Percentiles rank a stretch among this genome's conserved stretches.
Evolutionary conservation across 2,797 vertebrate genomes (phyloP).

Genomic region (Eupleurogrammus muticus): DNA sequence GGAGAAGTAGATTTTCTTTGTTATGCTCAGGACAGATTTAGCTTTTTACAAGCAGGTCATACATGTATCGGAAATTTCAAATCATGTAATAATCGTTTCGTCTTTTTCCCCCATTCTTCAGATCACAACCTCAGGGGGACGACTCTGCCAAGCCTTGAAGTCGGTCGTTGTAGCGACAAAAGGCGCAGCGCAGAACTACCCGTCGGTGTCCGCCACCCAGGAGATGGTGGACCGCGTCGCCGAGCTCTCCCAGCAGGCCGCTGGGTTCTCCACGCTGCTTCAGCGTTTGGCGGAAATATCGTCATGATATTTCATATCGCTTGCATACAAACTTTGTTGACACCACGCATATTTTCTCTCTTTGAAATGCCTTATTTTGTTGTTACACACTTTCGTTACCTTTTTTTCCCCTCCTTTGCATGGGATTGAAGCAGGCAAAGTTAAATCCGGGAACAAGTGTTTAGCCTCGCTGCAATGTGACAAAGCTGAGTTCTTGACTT

Average conservation of each 20-base stretch:
- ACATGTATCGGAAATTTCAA: background rate
- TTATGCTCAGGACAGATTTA: background rate
- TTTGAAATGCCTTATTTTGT: slow-evolving; percentile 83
- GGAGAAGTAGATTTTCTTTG: background rate
- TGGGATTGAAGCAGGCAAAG: slow-evolving; percentile 49
- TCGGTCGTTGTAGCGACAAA: slow-evolving; percentile 91
- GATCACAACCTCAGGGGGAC: slow-evolving; percentile 88
- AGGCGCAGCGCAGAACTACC: slow-evolving; percentile 91
- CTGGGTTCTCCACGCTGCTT: slow-evolving; percentile 90
- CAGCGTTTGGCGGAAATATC: slow-evolving; percentile 87
- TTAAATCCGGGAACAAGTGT: slow-evolving; percentile 38
- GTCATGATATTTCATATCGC: slow-evolving; percentile 66
- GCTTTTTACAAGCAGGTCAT: background rate
- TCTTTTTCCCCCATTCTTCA: slow-evolving; percentile 35
- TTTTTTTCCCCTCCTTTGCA: slow-evolving; percentile 32
- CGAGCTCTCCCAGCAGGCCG: slow-evolving; percentile 89
- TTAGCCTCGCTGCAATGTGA: slow-evolving; percentile 43
- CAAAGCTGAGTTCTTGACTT: slow-evolving; percentile 46
- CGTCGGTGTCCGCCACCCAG: slow-evolving; percentile 86
- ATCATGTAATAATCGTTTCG: background rate
- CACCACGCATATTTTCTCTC: slow-evolving; percentile 61
- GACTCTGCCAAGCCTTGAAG: slow-evolving; percentile 90
- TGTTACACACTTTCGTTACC: slow-evolving; percentile 38
- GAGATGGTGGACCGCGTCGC: slow-evolving; percentile 90
- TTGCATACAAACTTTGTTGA: slow-evolving; percentile 58